These are phyloP conservation scores for Okamejei kenojei DNA, from an alignment of 2,797 vertebrate species.

Conservation along the genomic window DNA sequence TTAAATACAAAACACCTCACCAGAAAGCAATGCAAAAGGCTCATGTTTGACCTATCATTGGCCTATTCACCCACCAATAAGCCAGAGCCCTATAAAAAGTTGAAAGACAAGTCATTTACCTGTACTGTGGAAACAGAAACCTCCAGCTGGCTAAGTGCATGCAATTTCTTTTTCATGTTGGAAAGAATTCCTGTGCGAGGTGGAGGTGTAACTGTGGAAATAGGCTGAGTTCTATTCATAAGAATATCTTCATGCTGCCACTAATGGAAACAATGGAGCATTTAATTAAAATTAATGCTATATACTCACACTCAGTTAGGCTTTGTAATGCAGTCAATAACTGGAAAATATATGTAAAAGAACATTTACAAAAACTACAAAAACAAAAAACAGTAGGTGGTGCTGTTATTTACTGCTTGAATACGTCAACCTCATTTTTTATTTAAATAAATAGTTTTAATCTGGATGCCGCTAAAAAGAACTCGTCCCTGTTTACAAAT, in stretches of 20 bases:
- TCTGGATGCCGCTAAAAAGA: background rate
- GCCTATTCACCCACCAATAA: background rate
- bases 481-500: background rate
- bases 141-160: conserved; percentile 90
- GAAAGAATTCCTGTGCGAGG: conserved; percentile 85
- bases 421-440: background rate
- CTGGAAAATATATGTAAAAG: background rate
- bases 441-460: background rate
- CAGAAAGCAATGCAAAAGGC: background rate
- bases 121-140: conserved; percentile 79
- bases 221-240: conserved; percentile 75
- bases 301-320: background rate
- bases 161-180: conserved; percentile 98
- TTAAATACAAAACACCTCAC: background rate
- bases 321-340: background rate
- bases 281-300: conserved; percentile 3
- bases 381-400: background rate
- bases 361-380: background rate
- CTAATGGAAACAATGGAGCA: conserved; percentile 51
- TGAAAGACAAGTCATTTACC: conserved; percentile 54
- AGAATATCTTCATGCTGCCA: conserved; percentile 96
- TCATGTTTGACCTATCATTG: background rate
- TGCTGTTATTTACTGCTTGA: background rate
- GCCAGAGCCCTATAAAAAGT: background rate
- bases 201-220: conserved; percentile 75